These are phyloP conservation scores for Hydrozoanthus gracilis DNA, from an alignment of 92 coral and sea anemone species.

Conservation along the genomic window DNA sequence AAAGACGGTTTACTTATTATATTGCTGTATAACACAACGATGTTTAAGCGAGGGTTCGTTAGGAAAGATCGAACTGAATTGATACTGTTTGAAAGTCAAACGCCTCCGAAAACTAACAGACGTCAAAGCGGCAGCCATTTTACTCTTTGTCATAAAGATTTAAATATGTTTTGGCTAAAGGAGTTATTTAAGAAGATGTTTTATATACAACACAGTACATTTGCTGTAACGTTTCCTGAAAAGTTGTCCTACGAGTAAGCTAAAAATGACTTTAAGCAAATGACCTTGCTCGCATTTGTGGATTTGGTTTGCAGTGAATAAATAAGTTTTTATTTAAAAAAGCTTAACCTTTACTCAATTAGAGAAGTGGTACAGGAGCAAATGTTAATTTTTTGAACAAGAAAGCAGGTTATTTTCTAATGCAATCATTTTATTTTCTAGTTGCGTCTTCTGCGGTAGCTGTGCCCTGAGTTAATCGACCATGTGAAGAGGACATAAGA, in stretches of 20 bases:
- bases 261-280: too few relatives aligned
- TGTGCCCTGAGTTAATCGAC: constrained; percentile 3
- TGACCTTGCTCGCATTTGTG: too few relatives aligned
- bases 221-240: not conserved
- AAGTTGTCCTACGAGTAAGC: too few relatives aligned
- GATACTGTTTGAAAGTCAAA: not conserved
- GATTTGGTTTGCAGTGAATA: too few relatives aligned
- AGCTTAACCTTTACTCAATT: too few relatives aligned
- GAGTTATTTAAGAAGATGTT: not conserved
- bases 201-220: not conserved
- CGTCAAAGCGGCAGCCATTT: not conserved
- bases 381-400: too few relatives aligned
- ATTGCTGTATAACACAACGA: not conserved
- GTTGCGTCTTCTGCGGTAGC: not conserved
- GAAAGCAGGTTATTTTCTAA: not conserved
- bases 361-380: too few relatives aligned
- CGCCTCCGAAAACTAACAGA: not conserved
- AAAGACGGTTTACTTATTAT: not conserved
- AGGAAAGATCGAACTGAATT: not conserved
- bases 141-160: not conserved
- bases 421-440: not conserved
- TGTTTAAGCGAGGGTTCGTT: not conserved
- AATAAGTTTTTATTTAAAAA: too few relatives aligned
- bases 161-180: not conserved
- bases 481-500: constrained; percentile 36